These are phyloP conservation scores for Harpagifer antarcticus DNA, from an alignment of 2,797 vertebrate species.

Conservation along the genomic window DNA sequence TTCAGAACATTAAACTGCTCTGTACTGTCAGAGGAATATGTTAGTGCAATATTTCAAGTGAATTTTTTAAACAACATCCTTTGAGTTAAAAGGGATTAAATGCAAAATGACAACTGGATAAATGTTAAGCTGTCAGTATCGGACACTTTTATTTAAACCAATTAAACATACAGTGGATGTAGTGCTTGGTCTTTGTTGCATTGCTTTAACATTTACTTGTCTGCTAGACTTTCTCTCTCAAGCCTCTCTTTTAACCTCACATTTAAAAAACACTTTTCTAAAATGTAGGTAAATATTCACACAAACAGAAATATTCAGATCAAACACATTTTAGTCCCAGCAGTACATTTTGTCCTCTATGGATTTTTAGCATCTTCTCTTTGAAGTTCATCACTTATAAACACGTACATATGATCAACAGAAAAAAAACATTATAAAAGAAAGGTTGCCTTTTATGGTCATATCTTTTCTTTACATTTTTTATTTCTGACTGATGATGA, in stretches of 20 bases:
- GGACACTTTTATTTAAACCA: constrained; percentile 25
- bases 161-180: constrained; percentile 11
- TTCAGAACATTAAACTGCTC: constrained; percentile 6
- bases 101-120: constrained; percentile 34
- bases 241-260: constrained; percentile 2
- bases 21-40: not conserved
- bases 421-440: no score
- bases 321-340: not conserved
- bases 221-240: constrained; percentile 8
- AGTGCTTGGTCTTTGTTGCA: not conserved
- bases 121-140: constrained; percentile 33
- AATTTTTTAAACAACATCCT: constrained; percentile 16
- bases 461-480: not conserved
- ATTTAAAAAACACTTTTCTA: not conserved
- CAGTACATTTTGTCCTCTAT: not conserved
- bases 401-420: no score
- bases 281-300: constrained; percentile 14
- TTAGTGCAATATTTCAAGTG: constrained; percentile 18
- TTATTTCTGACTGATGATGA: not conserved
- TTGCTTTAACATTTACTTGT: constrained; percentile 1
- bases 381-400: not conserved
- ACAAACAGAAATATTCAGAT: constrained; percentile 8
- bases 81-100: constrained; percentile 42
- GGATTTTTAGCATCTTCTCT: not conserved
- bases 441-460: not conserved